These are phyloP conservation scores for Platerodrilus igneus DNA, from an alignment of 2,888 invertebrate genomes.

Conservation along the genomic window DNA sequence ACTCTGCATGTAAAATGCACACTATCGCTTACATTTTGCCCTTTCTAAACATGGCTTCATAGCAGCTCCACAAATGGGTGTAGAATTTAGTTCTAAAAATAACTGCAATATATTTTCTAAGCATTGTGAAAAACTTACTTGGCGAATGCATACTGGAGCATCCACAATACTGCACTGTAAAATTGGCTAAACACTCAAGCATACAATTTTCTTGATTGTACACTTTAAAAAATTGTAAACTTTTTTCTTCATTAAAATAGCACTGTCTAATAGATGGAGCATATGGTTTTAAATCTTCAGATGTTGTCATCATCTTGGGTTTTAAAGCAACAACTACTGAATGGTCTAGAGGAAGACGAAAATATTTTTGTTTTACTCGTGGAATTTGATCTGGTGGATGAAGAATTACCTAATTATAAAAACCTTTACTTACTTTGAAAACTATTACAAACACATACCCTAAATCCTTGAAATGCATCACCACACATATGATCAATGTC, in stretches of 20 bases:
- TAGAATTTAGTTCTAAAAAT: constrained; percentile 7
- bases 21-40: too few relatives aligned
- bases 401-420: constrained; percentile 30
- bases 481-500: constrained; percentile 60
- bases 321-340: constrained; percentile 28
- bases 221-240: constrained; percentile 30
- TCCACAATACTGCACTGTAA: constrained; percentile 27
- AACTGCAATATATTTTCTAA: too few relatives aligned
- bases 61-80: constrained; percentile 12
- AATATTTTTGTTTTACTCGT: constrained; percentile 27
- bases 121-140: too few relatives aligned
- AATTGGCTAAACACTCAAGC: constrained; percentile 33
- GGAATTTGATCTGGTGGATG: constrained; percentile 40
- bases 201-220: constrained; percentile 35
- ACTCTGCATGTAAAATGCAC: too few relatives aligned
- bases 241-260: constrained; percentile 32
- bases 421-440: not conserved
- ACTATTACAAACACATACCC: constrained; percentile 3
- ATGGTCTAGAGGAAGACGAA: constrained; percentile 30
- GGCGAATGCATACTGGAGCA: constrained; percentile 35
- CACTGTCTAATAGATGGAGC: constrained; percentile 30
- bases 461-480: constrained; percentile 17
- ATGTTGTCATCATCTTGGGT: constrained; percentile 32
- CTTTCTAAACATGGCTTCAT: too few relatives aligned
- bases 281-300: constrained; percentile 28